phyloP scores from a whole-genome alignment of 2,888 invertebrate species.

The Thecophora atra region DNA sequence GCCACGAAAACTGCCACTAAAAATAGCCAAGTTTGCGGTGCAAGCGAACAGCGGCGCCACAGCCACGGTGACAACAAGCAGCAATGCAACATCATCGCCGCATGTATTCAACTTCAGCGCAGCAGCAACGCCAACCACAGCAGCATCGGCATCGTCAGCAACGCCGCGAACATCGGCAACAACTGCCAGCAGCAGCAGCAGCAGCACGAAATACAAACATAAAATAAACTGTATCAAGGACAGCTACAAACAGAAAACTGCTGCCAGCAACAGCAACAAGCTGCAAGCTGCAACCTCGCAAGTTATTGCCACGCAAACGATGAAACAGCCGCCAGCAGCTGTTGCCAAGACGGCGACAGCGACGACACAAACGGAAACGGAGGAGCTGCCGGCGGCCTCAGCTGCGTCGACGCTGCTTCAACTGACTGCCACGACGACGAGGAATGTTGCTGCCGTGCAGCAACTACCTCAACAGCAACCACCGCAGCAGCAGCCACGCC shows the following conservation, averaged over 20 bases:
- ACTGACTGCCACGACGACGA: constrained; percentile 38
- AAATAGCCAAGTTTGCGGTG: constrained; percentile 37
- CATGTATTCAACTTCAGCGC: background rate
- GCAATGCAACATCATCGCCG: constrained; percentile 8
- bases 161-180: constrained; percentile 34
- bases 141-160: constrained; percentile 32
- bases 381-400: constrained; percentile 51
- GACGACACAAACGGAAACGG: constrained; percentile 64
- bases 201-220: constrained; percentile 39
- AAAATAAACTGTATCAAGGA: constrained; percentile 43
- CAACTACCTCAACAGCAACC: constrained; percentile 27
- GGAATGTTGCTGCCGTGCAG: constrained; percentile 22
- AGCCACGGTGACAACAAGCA: constrained; percentile 14
- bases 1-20: constrained; percentile 48
- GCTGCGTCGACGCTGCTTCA: constrained; percentile 42
- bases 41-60: constrained; percentile 38
- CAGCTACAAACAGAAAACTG: constrained; percentile 39
- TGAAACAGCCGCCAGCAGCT: constrained; percentile 46
- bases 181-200: constrained; percentile 33
- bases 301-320: constrained; percentile 48
- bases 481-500: constrained; percentile 35
- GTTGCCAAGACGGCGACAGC: constrained; percentile 52
- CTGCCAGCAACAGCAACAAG: constrained; percentile 43
- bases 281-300: constrained; percentile 40
- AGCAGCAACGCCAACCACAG: constrained; percentile 29